Percentiles rank a stretch among this genome's conserved stretches.
Conservation (phyloP, 1,140 invertebrate genomes). For the Belonocnema kinseyi region DNA sequence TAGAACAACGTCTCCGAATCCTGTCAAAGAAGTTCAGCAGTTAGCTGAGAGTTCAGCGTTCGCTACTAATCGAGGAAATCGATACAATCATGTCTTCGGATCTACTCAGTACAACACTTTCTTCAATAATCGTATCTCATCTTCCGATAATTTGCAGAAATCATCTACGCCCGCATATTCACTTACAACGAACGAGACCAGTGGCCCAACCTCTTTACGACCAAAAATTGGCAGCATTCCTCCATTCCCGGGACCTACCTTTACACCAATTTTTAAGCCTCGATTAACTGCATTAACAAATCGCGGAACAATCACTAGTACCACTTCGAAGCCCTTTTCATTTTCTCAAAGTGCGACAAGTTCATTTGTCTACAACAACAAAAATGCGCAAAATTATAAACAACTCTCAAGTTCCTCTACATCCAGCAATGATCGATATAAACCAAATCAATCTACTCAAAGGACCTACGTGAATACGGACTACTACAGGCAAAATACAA, state of each 20-base stretch:
- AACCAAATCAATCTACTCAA: slow-evolving; percentile 42
- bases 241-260: slow-evolving; percentile 63
- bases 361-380: slow-evolving; percentile 29
- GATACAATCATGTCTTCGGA: slow-evolving; percentile 64
- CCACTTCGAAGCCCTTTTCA: slow-evolving; percentile 47
- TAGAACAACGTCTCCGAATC: slow-evolving; percentile 62
- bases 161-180: slow-evolving; percentile 38
- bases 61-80: slow-evolving; percentile 77
- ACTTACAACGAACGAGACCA: slow-evolving; percentile 33
- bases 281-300: slow-evolving; percentile 53
- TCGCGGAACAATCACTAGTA: slow-evolving; percentile 44
- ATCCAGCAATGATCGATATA: background rate
- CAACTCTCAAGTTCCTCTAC: background rate
- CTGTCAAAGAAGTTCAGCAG: slow-evolving; percentile 81
- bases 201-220: slow-evolving; percentile 33
- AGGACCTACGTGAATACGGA: slow-evolving; percentile 52
- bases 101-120: slow-evolving; percentile 61
- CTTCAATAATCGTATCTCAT: slow-evolving; percentile 45
- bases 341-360: slow-evolving; percentile 35
- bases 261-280: slow-evolving; percentile 66
- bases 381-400: slow-evolving; percentile 14
- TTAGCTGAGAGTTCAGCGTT: slow-evolving; percentile 85
- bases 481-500: slow-evolving; percentile 50
- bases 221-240: slow-evolving; percentile 47
- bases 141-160: slow-evolving; percentile 43